phyloP scores from a whole-genome alignment of 2,113 vertebrate genomes.

The Corythoichthys haematopterus region DNA sequence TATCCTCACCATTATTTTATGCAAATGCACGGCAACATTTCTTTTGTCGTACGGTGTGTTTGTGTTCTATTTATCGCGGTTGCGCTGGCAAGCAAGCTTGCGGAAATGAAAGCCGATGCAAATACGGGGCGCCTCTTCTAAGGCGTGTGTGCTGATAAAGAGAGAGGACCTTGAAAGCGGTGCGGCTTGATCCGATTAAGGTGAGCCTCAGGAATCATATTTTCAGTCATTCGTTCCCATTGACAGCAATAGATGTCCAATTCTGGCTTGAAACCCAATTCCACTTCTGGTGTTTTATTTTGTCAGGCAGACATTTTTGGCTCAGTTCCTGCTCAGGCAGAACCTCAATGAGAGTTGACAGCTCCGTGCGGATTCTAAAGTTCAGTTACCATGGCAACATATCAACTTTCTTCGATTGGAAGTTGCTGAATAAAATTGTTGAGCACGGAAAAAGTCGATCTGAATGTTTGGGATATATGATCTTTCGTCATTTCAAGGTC shows the following conservation, averaged over 20 bases:
- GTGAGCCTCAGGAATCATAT: conserved; percentile 25
- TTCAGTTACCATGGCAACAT: neutral
- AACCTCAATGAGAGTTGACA: conserved; percentile 34
- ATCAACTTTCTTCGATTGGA: too few species aligned
- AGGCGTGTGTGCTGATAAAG: conserved; percentile 62
- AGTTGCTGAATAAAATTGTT: too few species aligned
- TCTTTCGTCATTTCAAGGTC: too few species aligned
- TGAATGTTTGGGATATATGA: too few species aligned
- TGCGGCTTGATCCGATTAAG: conserved; percentile 49
- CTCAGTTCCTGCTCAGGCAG: too few species aligned
- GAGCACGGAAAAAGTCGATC: too few species aligned
- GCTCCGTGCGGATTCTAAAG: conserved; percentile 58
- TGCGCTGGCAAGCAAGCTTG: conserved; percentile 44
- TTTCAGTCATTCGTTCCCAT: too few species aligned
- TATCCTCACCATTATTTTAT: conserved; percentile 42
- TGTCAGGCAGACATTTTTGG: too few species aligned
- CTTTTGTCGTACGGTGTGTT: conserved; percentile 51
- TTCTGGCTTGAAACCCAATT: too few species aligned
- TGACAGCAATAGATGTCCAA: too few species aligned
- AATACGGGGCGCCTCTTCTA: conserved; percentile 29
- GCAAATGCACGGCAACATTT: conserved; percentile 49
- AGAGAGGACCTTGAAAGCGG: conserved; percentile 56
- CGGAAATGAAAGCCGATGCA: conserved; percentile 69
- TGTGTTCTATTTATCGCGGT: conserved; percentile 44
- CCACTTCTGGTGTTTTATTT: too few species aligned